Conservation (phyloP, 1,140 invertebrate species). For the Drosophila kurseongensis region DNA sequence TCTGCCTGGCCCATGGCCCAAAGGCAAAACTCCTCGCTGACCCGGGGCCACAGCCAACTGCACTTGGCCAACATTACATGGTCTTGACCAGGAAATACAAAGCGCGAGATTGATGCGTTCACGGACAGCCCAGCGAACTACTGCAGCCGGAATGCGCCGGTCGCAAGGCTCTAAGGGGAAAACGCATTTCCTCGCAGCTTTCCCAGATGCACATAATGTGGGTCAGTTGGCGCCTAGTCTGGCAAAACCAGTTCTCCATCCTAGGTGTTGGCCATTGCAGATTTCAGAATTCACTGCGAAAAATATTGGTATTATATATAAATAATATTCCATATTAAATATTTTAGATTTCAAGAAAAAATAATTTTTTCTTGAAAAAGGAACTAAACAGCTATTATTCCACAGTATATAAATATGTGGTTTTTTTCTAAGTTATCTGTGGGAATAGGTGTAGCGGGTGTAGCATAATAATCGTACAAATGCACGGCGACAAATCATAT, state of each 20-base stretch:
- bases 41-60: slow-evolving; percentile 34
- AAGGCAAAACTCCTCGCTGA: slow-evolving; percentile 36
- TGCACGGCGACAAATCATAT: slow-evolving; percentile 56
- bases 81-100: slow-evolving; percentile 49
- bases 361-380: no score
- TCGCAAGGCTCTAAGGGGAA: not conserved
- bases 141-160: slow-evolving; percentile 23
- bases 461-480: slow-evolving; percentile 34
- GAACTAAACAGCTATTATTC: not conserved
- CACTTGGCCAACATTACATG: slow-evolving; percentile 8
- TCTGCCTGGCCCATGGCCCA: slow-evolving; percentile 54
- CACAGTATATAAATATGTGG: not conserved
- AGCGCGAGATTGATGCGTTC: slow-evolving; percentile 73
- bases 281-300: slow-evolving; percentile 8
- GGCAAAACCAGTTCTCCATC: slow-evolving; percentile 58
- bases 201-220: slow-evolving; percentile 58
- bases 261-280: slow-evolving; percentile 50
- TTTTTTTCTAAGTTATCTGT: not conserved
- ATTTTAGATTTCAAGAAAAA: not conserved
- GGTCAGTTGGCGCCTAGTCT: slow-evolving; percentile 68
- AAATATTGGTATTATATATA: not conserved
- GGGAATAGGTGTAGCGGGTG: not conserved
- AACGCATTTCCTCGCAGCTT: slow-evolving; percentile 46
- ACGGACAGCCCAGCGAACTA: slow-evolving; percentile 70
- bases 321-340: not conserved